Evolutionary conservation across 2,113 vertebrate species (phyloP).

Genomic region (Vulpes ferrilata): DNA sequence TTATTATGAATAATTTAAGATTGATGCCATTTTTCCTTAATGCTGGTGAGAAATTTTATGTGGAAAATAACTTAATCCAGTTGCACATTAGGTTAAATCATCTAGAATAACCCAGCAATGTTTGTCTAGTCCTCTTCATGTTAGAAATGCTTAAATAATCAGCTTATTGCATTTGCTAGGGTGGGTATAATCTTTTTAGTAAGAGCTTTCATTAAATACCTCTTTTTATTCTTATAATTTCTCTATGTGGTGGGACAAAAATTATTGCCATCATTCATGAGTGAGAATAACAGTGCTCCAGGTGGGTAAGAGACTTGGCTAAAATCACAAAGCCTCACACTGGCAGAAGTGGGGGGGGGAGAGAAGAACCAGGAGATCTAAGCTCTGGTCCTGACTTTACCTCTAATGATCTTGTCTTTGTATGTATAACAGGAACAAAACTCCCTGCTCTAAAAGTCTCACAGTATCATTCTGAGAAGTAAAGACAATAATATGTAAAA

Average conservation of each 20-base stretch:
- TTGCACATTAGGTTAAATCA: not conserved
- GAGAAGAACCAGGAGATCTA: not conserved
- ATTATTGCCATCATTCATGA: not conserved
- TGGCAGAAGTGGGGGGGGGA: accelerated
- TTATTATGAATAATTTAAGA: not conserved
- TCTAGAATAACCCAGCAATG: not conserved
- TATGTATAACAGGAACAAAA: not conserved
- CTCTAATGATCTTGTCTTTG: not conserved
- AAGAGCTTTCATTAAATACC: not conserved
- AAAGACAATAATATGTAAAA: constrained; percentile 10
- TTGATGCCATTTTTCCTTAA: not conserved
- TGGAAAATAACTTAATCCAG: not conserved
- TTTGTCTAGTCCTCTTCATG: not conserved
- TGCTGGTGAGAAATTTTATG: not conserved
- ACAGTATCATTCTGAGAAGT: not conserved
- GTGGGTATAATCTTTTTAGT: not conserved
- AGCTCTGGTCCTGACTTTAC: not conserved
- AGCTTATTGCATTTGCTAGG: not conserved
- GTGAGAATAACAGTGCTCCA: not conserved
- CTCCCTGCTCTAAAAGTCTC: not conserved
- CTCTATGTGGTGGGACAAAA: not conserved
- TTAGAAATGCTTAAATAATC: not conserved
- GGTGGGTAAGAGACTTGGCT: not conserved
- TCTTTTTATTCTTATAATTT: not conserved
- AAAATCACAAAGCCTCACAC: not conserved